Evolutionary conservation across 2,888 invertebrate species (phyloP).

Genomic region (Oxycera nigricornis): DNA sequence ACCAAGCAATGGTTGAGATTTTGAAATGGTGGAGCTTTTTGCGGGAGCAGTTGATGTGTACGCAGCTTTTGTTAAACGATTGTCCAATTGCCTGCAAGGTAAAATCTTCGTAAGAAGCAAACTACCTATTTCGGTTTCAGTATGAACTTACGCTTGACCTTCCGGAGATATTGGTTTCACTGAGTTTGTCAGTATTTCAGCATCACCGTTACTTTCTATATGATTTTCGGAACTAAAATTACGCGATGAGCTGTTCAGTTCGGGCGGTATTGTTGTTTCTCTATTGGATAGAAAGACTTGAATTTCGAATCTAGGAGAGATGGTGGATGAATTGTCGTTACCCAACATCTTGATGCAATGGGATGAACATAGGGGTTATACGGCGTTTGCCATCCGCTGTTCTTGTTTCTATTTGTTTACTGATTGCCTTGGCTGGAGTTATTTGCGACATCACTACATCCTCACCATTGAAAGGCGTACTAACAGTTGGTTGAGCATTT

Average conservation of each 20-base stretch:
- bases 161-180: constrained; percentile 51
- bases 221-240: constrained; percentile 41
- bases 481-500: constrained; percentile 3
- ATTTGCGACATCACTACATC: constrained; percentile 40
- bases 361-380: constrained; percentile 96
- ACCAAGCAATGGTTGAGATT: constrained; percentile 49
- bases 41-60: constrained; percentile 49
- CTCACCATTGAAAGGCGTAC: not conserved
- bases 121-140: not conserved
- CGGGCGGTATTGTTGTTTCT: constrained; percentile 42
- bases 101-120: too few species aligned
- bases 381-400: constrained; percentile 93
- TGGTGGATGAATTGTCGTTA: constrained; percentile 22
- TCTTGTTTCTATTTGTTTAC: constrained; percentile 92
- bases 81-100: constrained; percentile 54
- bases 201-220: constrained; percentile 40
- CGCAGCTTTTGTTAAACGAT: constrained; percentile 53
- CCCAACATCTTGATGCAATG: constrained; percentile 68
- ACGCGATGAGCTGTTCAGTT: constrained; percentile 50
- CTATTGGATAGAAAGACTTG: constrained; percentile 35
- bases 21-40: constrained; percentile 46
- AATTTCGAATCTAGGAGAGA: too few species aligned
- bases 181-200: constrained; percentile 39
- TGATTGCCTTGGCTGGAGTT: constrained; percentile 66
- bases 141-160: constrained; percentile 51